Conservation (phyloP, 1,140 invertebrate species). For the Cyclina sinensis region DNA sequence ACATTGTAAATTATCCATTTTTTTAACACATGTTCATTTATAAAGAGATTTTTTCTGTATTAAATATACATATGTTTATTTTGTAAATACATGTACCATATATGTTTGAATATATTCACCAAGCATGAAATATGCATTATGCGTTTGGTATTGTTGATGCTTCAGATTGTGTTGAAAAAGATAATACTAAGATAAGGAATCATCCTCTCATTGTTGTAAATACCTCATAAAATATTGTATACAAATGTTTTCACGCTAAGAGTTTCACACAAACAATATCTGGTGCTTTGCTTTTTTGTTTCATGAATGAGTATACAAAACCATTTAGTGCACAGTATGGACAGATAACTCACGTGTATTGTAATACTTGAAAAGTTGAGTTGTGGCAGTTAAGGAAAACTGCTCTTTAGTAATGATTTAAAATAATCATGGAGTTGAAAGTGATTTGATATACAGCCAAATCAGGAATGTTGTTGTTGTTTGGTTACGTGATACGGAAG, state of each 20-base stretch:
- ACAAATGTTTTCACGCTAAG: background rate
- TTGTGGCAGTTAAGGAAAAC: background rate
- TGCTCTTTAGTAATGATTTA: too few species aligned
- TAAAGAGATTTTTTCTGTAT: background rate
- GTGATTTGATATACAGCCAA: too few species aligned
- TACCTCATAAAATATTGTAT: background rate
- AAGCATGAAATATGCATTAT: background rate
- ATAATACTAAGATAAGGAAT: background rate
- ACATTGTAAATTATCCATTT: background rate
- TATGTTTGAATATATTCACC: background rate
- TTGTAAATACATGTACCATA: background rate
- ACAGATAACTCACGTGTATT: background rate
- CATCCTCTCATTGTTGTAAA: background rate
- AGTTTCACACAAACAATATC: background rate
- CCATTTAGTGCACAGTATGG: background rate
- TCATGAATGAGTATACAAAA: background rate
- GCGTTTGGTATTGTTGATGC: background rate
- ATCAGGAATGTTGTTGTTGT: too few species aligned
- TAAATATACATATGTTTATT: background rate
- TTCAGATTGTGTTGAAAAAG: background rate
- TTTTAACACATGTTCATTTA: background rate
- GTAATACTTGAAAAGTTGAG: background rate
- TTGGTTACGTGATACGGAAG: too few species aligned
- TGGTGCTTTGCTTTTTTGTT: background rate
- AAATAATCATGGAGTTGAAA: too few species aligned